Evolutionary conservation across 2,888 invertebrate genomes (phyloP), one percentile per base, ranked within the genome.

Genomic region (Steinernema carpocapsae): DNA sequence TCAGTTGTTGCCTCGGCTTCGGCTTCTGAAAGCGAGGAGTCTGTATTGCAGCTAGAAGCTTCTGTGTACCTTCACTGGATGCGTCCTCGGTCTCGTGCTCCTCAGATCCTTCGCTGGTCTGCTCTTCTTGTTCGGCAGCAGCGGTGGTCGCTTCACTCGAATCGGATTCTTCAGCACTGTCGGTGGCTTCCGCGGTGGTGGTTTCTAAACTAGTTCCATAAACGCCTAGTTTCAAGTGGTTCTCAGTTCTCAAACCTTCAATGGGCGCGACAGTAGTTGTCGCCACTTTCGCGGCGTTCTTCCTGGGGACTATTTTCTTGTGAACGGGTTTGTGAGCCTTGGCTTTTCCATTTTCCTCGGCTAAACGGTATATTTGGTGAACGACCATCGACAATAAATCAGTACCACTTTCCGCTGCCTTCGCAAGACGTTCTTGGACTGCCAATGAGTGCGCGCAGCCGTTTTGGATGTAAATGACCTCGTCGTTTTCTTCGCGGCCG

Each of bases 401-500:
- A 48, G 48, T 48, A 64, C 64, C 64, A 26, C 64, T 64, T 64
- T 64, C 64, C 17, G 64, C 64, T 1, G 32, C 19, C 71, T 45
- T 71, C 24, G 48, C 24, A 7, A 26, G 45, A 17, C 45, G 22
- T 24, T 70, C 70, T 32, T 70, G 70, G 6, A 19, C 43, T 4
- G 70, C 70, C 7, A 64, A 7, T 1, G 32, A 17, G 26, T 64
- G 37, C 12, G 64, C 64, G 70, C 87, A 87, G 29, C 84, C 86
- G 70, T 87, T 87, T 70, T 85, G 85, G 76, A 87, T 81, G 77
- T 86, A 88, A 56, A 87, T 79, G 17, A 87, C 84, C 70, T 78
- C 77, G 76, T 85, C 82, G 12, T 75, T 76, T 32, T 84, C 79
- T 42, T 85, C 85, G 0, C 75, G 74, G 45, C 70, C 48, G 70